Conservation (phyloP, 2,888 invertebrate genomes). For the Lissocephala sabroskyi region DNA sequence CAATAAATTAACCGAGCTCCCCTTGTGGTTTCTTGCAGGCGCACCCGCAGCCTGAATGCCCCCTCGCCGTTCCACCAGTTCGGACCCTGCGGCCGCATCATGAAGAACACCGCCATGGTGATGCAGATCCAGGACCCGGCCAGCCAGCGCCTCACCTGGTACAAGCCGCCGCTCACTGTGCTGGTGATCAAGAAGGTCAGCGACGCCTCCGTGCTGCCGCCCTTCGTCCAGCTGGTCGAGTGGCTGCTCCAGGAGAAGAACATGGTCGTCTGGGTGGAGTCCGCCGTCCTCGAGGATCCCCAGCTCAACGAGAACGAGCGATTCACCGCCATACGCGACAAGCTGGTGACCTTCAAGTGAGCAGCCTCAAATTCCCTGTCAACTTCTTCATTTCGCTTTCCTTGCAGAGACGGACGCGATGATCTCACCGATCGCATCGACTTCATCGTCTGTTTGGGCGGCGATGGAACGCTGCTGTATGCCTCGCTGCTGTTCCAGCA, state of each 20-base stretch:
- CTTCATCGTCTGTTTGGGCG: constrained; percentile 96
- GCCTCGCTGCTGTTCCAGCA: constrained; percentile 96
- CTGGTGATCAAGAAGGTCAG: constrained; percentile 97
- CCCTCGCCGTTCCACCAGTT: constrained; percentile 97
- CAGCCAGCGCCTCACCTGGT: constrained; percentile 96
- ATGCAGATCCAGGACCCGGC: constrained; percentile 99
- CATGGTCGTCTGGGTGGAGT: constrained; percentile 96
- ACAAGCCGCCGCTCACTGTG: constrained; percentile 96
- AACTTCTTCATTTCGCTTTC: not conserved
- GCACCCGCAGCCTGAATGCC: constrained; percentile 95
- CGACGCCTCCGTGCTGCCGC: constrained; percentile 89
- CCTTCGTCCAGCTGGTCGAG: constrained; percentile 92
- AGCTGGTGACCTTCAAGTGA: constrained; percentile 84
- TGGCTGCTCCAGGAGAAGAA: constrained; percentile 96
- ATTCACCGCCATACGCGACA: constrained; percentile 84
- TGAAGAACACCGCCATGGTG: constrained; percentile 97
- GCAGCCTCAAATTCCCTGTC: too few relatives aligned
- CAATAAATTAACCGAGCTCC: too few relatives aligned
- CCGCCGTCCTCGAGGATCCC: constrained; percentile 90
- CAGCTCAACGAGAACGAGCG: constrained; percentile 82
- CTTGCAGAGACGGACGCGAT: constrained; percentile 86
- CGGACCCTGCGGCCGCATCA: constrained; percentile 97
- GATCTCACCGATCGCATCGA: constrained; percentile 97
- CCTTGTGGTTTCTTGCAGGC: constrained; percentile 84
- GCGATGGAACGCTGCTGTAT: constrained; percentile 96